Conservation (phyloP, 2,888 invertebrate genomes). For the Altica lythri region DNA sequence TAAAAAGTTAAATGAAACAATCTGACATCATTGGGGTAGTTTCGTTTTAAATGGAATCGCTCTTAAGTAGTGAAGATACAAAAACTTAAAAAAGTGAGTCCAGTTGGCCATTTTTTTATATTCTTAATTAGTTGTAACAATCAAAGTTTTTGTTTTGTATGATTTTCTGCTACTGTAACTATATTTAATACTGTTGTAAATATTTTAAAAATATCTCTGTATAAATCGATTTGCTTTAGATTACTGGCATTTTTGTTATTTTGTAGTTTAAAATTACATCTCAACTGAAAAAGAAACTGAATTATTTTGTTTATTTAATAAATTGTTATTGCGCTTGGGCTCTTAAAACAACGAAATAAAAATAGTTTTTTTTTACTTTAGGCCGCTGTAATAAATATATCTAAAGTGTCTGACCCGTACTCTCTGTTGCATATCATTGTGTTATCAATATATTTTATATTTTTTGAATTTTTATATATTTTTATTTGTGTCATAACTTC, state of each 20-base stretch:
- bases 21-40: background rate
- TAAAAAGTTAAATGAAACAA: no score
- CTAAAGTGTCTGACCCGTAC: conserved; percentile 27
- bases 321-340: no score
- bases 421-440: conserved; percentile 36
- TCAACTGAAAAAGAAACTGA: conserved; percentile 1
- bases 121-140: conserved; percentile 3
- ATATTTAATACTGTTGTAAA: conserved; percentile 19
- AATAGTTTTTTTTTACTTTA: background rate
- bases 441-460: conserved; percentile 37
- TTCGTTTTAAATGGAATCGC: background rate
- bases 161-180: conserved; percentile 12
- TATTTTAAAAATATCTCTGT: conserved; percentile 8
- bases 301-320: conserved; percentile 24
- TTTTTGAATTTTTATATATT: conserved; percentile 43
- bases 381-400: conserved; percentile 18
- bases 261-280: conserved; percentile 15
- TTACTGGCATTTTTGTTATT: conserved; percentile 14
- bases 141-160: conserved; percentile 7
- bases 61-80: conserved; percentile 5
- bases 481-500: conserved; percentile 54
- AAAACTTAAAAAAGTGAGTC: conserved; percentile 13
- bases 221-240: conserved; percentile 12
- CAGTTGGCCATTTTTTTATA: conserved; percentile 4
- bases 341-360: no score